Evolutionary conservation across 2,797 vertebrate genomes (phyloP).

Genomic region (Psittacula derbiana): DNA sequence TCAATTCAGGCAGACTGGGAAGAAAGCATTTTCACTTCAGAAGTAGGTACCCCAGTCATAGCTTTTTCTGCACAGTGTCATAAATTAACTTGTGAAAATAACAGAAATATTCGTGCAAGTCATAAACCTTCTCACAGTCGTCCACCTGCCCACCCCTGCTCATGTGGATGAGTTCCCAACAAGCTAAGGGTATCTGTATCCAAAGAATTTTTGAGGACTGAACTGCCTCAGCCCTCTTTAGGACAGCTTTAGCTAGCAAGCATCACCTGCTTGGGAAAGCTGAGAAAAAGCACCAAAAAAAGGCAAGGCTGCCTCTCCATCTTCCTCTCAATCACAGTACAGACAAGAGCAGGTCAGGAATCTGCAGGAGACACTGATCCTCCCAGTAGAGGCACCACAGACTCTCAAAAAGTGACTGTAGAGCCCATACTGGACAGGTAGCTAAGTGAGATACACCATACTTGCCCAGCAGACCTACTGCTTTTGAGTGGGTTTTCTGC

Average conservation of each 20-base stretch:
- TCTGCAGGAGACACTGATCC: background rate
- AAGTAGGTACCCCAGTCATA: background rate
- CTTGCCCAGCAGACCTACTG: background rate
- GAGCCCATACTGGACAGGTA: background rate
- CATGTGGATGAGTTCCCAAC: background rate
- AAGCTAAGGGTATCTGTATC: background rate
- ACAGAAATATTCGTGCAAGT: background rate
- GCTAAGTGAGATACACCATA: background rate
- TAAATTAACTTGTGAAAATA: background rate
- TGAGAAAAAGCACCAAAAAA: accelerated
- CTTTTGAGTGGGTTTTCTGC: background rate
- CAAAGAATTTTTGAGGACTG: background rate
- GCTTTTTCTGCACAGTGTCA: background rate
- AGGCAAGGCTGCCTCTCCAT: background rate
- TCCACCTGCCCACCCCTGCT: background rate
- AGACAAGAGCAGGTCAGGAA: background rate
- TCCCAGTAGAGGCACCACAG: background rate
- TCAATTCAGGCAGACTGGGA: background rate
- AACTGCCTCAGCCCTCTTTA: background rate
- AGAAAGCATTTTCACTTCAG: background rate
- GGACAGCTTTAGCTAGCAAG: background rate
- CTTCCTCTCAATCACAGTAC: background rate
- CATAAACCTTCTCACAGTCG: background rate
- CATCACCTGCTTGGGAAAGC: background rate
- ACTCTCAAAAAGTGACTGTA: background rate